Conservation (phyloP, 2,888 invertebrate genomes). For the Iselma pallidipennis region DNA sequence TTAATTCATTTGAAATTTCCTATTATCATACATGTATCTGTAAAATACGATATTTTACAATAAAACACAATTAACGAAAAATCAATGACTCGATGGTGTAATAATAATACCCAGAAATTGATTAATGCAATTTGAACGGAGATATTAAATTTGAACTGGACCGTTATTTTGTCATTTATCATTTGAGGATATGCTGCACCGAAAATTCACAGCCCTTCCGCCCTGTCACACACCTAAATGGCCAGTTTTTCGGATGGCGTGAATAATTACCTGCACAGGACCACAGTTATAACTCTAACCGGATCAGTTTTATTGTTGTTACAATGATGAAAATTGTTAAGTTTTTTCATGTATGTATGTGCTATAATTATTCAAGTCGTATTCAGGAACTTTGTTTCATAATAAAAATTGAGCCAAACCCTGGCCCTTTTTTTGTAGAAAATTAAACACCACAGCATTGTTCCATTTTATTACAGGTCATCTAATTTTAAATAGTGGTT, state of each 20-base stretch:
- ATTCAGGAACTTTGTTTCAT: not conserved
- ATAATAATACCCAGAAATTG: not conserved
- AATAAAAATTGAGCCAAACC: not conserved
- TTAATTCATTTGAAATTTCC: not conserved
- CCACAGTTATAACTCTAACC: not conserved
- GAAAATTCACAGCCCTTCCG: not conserved
- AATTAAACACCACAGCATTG: too few species aligned
- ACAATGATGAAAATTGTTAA: not conserved
- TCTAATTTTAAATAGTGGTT: not conserved
- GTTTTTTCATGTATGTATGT: not conserved
- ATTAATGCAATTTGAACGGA: not conserved
- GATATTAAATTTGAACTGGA: constrained; percentile 1
- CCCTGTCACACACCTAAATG: not conserved
- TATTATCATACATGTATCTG: too few species aligned
- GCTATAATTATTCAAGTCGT: not conserved
- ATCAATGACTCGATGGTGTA: not conserved
- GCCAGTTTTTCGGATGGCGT: not conserved
- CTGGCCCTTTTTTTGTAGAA: not conserved
- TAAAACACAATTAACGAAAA: not conserved
- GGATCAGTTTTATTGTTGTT: not conserved
- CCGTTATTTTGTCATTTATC: constrained; percentile 2
- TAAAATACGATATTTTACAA: not conserved
- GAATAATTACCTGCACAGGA: not conserved
- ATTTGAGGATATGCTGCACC: not conserved
- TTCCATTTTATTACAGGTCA: not conserved